Conservation (phyloP, 2,797 vertebrate genomes). For the Eulemur rubriventer region DNA sequence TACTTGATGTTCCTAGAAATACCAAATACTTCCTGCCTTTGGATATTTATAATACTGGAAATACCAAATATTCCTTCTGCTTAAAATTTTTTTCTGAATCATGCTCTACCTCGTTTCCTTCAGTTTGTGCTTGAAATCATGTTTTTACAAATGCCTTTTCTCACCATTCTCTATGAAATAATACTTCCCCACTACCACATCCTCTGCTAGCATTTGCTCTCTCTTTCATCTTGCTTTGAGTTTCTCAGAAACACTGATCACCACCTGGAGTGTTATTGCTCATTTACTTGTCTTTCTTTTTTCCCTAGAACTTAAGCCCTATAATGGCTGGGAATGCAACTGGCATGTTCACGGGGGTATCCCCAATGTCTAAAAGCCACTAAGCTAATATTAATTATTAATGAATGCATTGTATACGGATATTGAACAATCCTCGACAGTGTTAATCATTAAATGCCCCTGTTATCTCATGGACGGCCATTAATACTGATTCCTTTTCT, state of each 20-base stretch:
- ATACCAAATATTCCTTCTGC: neutral
- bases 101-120: neutral
- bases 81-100: neutral
- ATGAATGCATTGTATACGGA: neutral
- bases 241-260: neutral
- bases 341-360: neutral
- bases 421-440: neutral
- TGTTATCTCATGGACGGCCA: neutral
- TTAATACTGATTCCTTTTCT: neutral
- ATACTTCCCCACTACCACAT: neutral
- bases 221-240: neutral
- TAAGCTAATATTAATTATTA: neutral
- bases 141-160: neutral
- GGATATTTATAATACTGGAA: neutral
- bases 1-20: neutral
- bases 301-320: neutral
- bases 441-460: neutral
- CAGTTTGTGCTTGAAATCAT: neutral
- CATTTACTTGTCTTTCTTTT: neutral
- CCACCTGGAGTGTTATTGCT: neutral
- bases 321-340: neutral
- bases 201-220: neutral
- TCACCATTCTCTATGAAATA: neutral
- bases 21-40: neutral
- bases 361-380: neutral